phyloP scores from a whole-genome alignment of 2,888 invertebrate species.

The Conomelus anceps region DNA sequence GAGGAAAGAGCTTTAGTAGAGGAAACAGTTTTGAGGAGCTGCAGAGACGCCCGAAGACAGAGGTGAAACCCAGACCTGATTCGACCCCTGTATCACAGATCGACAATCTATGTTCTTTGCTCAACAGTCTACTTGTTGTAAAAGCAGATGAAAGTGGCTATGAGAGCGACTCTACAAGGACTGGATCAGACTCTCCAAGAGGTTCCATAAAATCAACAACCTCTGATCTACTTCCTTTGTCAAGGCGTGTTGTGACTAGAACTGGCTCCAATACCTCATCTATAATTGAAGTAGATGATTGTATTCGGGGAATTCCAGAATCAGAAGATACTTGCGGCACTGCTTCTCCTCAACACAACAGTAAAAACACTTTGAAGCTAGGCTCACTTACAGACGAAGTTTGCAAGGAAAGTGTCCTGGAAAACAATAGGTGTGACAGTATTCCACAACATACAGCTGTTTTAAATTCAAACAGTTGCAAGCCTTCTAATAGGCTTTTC shows the following conservation, averaged over 20 bases:
- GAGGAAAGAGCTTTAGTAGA: slow-evolving; percentile 17
- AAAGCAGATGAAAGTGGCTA: slow-evolving; percentile 53
- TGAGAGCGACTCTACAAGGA: slow-evolving; percentile 52
- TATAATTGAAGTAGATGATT: slow-evolving; percentile 15
- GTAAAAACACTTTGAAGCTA: neutral
- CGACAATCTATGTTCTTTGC: slow-evolving; percentile 33
- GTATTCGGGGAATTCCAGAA: neutral
- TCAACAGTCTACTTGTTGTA: slow-evolving; percentile 41
- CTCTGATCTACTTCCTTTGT: slow-evolving; percentile 19
- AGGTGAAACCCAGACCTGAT: slow-evolving; percentile 21
- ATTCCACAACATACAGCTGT: neutral
- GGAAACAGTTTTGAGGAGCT: slow-evolving; percentile 23
- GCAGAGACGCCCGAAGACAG: slow-evolving; percentile 19
- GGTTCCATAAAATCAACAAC: slow-evolving; percentile 38
- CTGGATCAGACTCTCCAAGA: slow-evolving; percentile 48
- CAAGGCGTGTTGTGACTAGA: slow-evolving; percentile 20
- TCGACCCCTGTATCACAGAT: slow-evolving; percentile 26
- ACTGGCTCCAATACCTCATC: slow-evolving; percentile 26
- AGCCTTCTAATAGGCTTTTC: neutral
- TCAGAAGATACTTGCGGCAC: neutral
- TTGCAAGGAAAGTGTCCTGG: neutral
- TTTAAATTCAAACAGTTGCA: neutral
- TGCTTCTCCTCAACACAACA: neutral
- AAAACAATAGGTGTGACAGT: neutral
- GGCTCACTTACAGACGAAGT: neutral